Evolutionary conservation across 2,797 vertebrate genomes (phyloP), one percentile per base, ranked within the genome.

Genomic region (Sibirionetta formosa): DNA sequence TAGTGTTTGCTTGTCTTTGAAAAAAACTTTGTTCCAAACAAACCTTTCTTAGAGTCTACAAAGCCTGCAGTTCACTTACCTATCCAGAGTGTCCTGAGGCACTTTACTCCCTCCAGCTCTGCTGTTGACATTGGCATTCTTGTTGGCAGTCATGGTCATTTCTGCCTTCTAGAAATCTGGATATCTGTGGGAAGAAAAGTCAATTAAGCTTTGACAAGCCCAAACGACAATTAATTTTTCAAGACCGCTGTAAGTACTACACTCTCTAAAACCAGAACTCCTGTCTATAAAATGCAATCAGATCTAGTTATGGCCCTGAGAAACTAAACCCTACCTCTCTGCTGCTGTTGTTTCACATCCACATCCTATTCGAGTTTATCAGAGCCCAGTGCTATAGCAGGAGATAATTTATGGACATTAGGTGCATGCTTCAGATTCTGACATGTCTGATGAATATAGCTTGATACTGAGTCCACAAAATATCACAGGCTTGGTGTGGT

Each of bases 141-240:
- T 99, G 99, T 99, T 99, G 99, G 99, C 99, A 97, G 99, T 99
- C 99, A 99, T 99, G 98, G 98, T 99, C 98, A 98, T 98, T 97
- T 97, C 98, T 98, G 98, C 98, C 98, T 94, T 98, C 97, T 94
- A 97, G 97, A 97, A 96, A 85, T 94, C 97, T 97, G 91, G 98
- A 97, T 98, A 98, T 98, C 99, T 99, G 97, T 63, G 54, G 93
- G 72, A 97, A 97, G 76, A 95, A 94, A 84, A 78, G 36, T 83
- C 36, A 96, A 61, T 72, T 94, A 96, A 96, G 80, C 61, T 94
- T 91, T 46, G 79, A 35, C 26, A 69, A 71, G 65, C 7, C 77
- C 78, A 87, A 84, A 87, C 12, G 6, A 50, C 51, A 86, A 58
- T 46, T 57, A 81, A 56, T 20, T 22, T 70, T 68, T 78, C 66